Evolutionary conservation across 2,888 invertebrate species (phyloP).

Genomic region (Cephus runcator): DNA sequence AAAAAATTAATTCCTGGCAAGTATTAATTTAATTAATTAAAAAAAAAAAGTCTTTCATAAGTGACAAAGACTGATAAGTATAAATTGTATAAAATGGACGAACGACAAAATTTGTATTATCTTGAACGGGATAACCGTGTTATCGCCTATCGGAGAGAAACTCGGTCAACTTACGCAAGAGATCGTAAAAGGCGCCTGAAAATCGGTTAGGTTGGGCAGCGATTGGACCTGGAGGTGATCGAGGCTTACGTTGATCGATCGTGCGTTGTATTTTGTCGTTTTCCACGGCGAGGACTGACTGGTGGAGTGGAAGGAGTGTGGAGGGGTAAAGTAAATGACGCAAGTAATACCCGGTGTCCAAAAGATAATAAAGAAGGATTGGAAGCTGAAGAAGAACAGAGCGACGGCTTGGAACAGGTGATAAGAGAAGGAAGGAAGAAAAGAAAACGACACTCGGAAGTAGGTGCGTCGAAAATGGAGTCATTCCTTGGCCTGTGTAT

Average conservation of each 20-base stretch:
- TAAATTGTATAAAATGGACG: not conserved
- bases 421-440: not conserved
- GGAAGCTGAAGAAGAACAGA: constrained; percentile 2
- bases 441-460: not conserved
- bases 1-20: not conserved
- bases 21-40: not conserved
- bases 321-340: constrained; percentile 23
- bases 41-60: not conserved
- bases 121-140: not conserved
- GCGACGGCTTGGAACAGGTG: not conserved
- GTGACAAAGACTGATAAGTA: not conserved
- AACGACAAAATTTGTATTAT: not conserved
- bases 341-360: constrained; percentile 9
- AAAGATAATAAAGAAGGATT: constrained; percentile 3
- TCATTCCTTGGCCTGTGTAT: not conserved
- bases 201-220: constrained; percentile 26
- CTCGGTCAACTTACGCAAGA: constrained; percentile 30
- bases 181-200: constrained; percentile 31
- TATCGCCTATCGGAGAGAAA: constrained; percentile 19
- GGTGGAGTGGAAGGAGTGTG: constrained; percentile 21
- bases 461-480: not conserved
- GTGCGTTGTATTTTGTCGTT: constrained; percentile 6
- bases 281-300: constrained; percentile 12
- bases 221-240: constrained; percentile 17
- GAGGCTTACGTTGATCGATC: constrained; percentile 19